phyloP scores from a whole-genome alignment of 1,140 invertebrate species.

The Episyrphus balteatus region DNA sequence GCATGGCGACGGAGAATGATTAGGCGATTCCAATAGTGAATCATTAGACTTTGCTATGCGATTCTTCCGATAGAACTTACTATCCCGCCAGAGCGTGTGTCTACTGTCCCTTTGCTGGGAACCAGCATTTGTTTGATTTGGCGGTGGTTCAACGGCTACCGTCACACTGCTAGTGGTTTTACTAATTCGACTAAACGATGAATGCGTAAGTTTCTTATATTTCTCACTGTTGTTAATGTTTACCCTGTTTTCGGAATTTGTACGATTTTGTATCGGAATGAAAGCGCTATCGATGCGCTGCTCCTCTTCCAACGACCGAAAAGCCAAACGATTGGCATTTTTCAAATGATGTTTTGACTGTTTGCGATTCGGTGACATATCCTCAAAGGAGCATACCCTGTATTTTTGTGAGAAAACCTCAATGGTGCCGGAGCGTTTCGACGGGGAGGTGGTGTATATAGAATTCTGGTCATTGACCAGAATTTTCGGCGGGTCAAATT shows the following conservation, averaged over 20 bases:
- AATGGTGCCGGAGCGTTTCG: slow-evolving; percentile 32
- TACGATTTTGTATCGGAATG: slow-evolving; percentile 31
- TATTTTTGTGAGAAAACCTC: slow-evolving; percentile 38
- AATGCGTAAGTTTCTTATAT: slow-evolving; percentile 34
- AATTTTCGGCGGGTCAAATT: slow-evolving; percentile 37
- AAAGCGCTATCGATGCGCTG: slow-evolving; percentile 36
- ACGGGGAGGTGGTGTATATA: slow-evolving; percentile 36
- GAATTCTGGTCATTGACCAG: slow-evolving; percentile 37
- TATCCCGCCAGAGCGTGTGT: slow-evolving; percentile 32
- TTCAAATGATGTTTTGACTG: slow-evolving; percentile 24
- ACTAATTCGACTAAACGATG: slow-evolving; percentile 29
- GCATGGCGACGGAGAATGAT: slow-evolving; percentile 14
- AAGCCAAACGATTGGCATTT: slow-evolving; percentile 31
- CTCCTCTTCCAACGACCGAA: slow-evolving; percentile 34
- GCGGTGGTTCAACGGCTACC: slow-evolving; percentile 10
- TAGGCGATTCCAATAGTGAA: slow-evolving; percentile 29
- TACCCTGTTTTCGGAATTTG: slow-evolving; percentile 35
- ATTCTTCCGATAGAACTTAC: slow-evolving; percentile 35
- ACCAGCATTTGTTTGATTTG: slow-evolving; percentile 12
- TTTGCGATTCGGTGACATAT: slow-evolving; percentile 26
- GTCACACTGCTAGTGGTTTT: slow-evolving; percentile 21
- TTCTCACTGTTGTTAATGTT: slow-evolving; percentile 35
- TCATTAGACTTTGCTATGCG: slow-evolving; percentile 36
- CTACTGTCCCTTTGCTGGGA: slow-evolving; percentile 14
- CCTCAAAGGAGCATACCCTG: slow-evolving; percentile 34